Conservation (phyloP, 2,113 vertebrate species). For the Nematolebias whitei region DNA sequence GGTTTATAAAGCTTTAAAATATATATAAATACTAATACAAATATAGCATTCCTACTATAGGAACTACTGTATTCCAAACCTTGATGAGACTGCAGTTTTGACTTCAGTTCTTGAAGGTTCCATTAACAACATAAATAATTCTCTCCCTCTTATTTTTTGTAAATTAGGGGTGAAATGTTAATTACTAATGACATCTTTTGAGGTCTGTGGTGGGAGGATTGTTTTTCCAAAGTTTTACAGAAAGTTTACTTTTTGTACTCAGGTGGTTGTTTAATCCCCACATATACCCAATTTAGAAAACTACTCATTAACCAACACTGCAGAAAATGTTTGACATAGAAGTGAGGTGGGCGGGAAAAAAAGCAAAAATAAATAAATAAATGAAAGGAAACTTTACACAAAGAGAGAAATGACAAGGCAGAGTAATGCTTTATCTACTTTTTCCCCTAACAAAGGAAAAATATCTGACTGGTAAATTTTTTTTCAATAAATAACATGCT, state of each 20-base stretch:
- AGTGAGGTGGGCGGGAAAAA: not conserved
- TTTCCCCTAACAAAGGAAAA: too few relatives aligned
- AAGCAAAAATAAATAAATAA: not conserved
- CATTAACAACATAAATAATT: too few relatives aligned
- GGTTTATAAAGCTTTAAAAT: too few relatives aligned
- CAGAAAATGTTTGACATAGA: not conserved
- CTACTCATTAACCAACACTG: not conserved
- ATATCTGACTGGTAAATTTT: too few relatives aligned
- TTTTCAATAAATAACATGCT: conserved; percentile 2
- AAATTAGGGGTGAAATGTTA: not conserved
- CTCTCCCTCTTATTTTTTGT: too few relatives aligned
- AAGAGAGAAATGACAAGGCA: not conserved
- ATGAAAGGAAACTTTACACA: not conserved
- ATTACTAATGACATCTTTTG: not conserved
- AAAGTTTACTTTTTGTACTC: not conserved
- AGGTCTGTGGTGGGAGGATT: not conserved
- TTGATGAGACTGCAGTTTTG: too few relatives aligned
- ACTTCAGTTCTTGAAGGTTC: too few relatives aligned
- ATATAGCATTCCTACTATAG: too few relatives aligned
- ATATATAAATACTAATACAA: too few relatives aligned
- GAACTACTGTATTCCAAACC: too few relatives aligned
- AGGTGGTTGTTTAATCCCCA: not conserved
- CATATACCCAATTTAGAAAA: not conserved
- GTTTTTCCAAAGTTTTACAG: not conserved
- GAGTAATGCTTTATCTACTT: not conserved